phyloP scores from a whole-genome alignment of 37 sponge, comb jelly and placozoan genomes.

The Amphimedon queenslandica region DNA sequence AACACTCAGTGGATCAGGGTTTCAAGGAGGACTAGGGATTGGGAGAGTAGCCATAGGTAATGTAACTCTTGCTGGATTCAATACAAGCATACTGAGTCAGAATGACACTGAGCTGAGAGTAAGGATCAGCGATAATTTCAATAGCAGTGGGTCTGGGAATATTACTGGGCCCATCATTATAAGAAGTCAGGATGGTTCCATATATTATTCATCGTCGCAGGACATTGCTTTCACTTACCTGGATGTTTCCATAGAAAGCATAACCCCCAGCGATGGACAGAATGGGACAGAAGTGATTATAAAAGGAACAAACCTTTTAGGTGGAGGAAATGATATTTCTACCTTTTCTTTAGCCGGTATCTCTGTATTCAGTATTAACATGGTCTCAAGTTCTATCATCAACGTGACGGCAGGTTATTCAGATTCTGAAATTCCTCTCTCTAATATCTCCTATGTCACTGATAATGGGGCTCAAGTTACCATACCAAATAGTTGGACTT shows the following conservation, averaged over 20 bases:
- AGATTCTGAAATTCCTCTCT: background rate
- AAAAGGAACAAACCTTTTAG: conserved; percentile 34
- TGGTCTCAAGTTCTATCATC: background rate
- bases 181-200: conserved; percentile 10
- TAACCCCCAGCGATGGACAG: conserved; percentile 57
- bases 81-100: conserved; percentile 20
- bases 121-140: conserved; percentile 11
- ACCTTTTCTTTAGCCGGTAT: conserved; percentile 23
- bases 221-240: conserved; percentile 35
- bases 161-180: conserved; percentile 40
- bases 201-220: background rate
- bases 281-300: conserved; percentile 59
- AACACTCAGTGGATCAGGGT: conserved; percentile 15
- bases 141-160: conserved; percentile 1
- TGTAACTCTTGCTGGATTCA: conserved; percentile 31
- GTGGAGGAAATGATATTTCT: conserved; percentile 24
- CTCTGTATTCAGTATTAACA: conserved; percentile 5
- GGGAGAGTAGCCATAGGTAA: background rate
- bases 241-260: conserved; percentile 20
- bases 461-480: conserved; percentile 26
- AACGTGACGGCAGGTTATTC: conserved; percentile 8
- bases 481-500: conserved; percentile 39
- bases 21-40: conserved; percentile 11
- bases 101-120: conserved; percentile 17
- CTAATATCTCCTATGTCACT: conserved; percentile 22